phyloP scores from a whole-genome alignment of 2,797 vertebrate genomes.

The Coregonus sp. region DNA sequence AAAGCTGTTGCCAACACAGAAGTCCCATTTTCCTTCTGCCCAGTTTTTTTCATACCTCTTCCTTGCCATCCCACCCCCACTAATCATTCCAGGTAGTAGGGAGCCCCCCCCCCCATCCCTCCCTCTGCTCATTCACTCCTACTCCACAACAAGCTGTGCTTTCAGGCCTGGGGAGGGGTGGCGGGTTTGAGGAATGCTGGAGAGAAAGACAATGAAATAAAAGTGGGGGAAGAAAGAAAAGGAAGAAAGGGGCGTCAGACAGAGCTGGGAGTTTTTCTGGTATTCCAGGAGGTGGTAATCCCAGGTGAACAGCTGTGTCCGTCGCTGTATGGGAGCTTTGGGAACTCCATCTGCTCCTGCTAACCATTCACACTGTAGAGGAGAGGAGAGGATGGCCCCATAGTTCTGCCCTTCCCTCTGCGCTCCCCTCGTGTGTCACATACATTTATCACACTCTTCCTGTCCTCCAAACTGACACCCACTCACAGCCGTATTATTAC shows the following conservation, averaged over 20 bases:
- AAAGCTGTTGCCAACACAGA: conserved; percentile 81
- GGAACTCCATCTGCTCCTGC: neutral
- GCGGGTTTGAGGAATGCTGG: neutral
- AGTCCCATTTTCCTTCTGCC: conserved; percentile 71
- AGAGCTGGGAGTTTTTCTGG: conserved; percentile 4
- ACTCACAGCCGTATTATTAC: neutral
- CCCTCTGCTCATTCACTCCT: neutral
- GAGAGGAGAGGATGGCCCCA: neutral
- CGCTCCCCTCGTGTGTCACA: neutral
- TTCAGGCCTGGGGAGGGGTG: conserved; percentile 7
- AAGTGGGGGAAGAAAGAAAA: neutral
- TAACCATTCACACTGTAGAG: neutral
- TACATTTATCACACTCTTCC: conserved; percentile 5
- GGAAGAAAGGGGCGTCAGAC: conserved; percentile 1
- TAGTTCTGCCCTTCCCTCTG: conserved; percentile 4
- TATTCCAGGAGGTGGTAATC: conserved; percentile 5
- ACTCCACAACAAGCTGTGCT: conserved; percentile 8
- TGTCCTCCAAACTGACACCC: neutral
- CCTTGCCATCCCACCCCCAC: conserved; percentile 23
- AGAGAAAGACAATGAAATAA: neutral
- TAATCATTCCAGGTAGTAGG: conserved; percentile 32
- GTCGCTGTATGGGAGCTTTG: neutral
- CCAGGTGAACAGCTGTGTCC: neutral
- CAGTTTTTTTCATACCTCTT: conserved; percentile 20
- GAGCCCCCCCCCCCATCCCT: conserved; percentile 15